A percentile compares a stretch with the other conserved stretches of the same genome.
Conservation (phyloP, 2,113 vertebrate species). For the Plectropomus leopardus region DNA sequence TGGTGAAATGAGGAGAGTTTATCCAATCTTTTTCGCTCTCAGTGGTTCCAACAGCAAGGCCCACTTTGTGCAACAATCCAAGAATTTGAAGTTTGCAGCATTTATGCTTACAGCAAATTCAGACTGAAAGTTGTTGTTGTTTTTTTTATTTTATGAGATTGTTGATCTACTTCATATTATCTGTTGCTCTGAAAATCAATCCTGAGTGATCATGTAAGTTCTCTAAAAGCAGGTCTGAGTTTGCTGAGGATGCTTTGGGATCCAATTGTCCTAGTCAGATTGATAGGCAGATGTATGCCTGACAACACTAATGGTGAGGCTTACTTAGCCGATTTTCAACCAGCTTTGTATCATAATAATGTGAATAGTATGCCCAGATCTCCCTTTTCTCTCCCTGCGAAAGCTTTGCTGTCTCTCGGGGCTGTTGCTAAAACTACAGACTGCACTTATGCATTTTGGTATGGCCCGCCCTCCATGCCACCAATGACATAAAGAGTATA, state of each 20-base stretch:
- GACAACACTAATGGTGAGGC: not conserved
- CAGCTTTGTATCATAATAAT: not conserved
- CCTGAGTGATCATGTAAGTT: not conserved
- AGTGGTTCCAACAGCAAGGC: not conserved
- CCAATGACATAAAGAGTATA: no score
- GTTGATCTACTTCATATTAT: not conserved
- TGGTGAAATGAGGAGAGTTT: conserved; percentile 21
- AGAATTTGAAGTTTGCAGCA: not conserved
- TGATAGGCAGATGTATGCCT: not conserved
- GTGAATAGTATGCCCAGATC: no score
- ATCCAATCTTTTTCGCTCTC: conserved; percentile 12
- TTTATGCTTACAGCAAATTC: not conserved
- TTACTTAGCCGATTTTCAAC: no score
- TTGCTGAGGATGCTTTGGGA: not conserved
- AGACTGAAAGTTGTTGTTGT: not conserved
- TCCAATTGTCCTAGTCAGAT: not conserved
- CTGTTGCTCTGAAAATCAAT: not conserved
- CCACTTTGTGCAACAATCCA: conserved; percentile 6
- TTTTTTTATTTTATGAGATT: not conserved
- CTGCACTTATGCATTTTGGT: no score
- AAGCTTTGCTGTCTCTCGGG: no score
- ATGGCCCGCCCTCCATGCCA: no score
- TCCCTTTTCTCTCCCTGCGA: no score
- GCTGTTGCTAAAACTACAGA: no score
- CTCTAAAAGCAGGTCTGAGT: not conserved